phyloP scores from a whole-genome alignment of 2,113 vertebrate genomes.

The Cygnus buccinator region DNA sequence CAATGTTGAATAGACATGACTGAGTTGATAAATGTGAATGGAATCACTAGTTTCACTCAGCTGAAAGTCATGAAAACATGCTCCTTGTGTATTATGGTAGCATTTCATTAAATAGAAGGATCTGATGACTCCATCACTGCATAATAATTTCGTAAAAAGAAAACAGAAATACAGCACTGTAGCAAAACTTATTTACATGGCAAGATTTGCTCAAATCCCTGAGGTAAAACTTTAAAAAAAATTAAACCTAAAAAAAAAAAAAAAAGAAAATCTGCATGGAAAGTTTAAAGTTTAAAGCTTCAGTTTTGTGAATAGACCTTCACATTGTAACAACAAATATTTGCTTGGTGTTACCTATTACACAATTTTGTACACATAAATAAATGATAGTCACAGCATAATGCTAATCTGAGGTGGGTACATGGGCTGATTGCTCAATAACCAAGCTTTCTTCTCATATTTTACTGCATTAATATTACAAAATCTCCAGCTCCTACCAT shows the following conservation, averaged over 20 bases:
- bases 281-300: not conserved
- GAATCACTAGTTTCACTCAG: not conserved
- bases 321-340: not conserved
- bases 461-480: constrained; percentile 26
- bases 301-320: not conserved
- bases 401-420: not conserved
- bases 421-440: not conserved
- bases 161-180: not conserved
- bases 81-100: not conserved
- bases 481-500: not conserved
- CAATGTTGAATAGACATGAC: not conserved
- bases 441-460: not conserved
- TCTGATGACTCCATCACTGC: not conserved
- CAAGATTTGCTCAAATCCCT: not conserved
- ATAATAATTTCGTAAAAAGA: not conserved
- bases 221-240: not conserved
- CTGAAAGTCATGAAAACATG: not conserved
- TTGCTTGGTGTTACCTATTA: not conserved
- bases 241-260: not conserved
- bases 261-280: not conserved
- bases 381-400: not conserved
- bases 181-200: not conserved
- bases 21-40: not conserved
- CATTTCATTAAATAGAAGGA: not conserved
- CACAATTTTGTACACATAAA: not conserved